These are phyloP conservation scores for Euplagia quadripunctaria DNA, from an alignment of 2,888 invertebrate genomes.

Conservation along the genomic window DNA sequence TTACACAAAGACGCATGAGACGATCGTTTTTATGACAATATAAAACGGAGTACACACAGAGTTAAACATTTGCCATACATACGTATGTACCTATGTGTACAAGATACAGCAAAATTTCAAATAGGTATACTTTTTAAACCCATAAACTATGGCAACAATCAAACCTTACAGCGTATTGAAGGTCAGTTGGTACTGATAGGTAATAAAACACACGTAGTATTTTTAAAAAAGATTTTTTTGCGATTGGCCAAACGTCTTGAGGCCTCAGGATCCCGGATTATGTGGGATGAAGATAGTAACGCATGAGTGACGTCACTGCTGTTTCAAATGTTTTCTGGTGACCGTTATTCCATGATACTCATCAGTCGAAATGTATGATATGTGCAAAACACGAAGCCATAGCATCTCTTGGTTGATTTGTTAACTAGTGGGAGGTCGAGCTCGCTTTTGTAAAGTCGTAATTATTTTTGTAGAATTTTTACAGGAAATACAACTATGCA, in stretches of 20 bases:
- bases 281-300: neutral
- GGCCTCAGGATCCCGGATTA: neutral
- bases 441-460: too few relatives aligned
- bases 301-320: neutral
- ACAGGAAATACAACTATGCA: too few relatives aligned
- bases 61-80: too few relatives aligned
- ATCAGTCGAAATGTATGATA: too few relatives aligned
- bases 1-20: neutral
- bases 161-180: neutral
- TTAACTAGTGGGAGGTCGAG: too few relatives aligned
- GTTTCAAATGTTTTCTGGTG: neutral
- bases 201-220: neutral
- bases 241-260: neutral
- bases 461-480: too few relatives aligned
- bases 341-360: neutral
- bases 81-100: neutral
- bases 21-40: neutral
- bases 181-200: neutral
- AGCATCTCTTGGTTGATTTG: too few relatives aligned
- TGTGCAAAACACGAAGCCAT: too few relatives aligned
- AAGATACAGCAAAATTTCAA: neutral
- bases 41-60: neutral
- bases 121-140: neutral
- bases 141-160: constrained; percentile 1
- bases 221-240: neutral